Percentiles rank a stretch among this genome's conserved stretches.
Evolutionary conservation across 2,888 invertebrate genomes (phyloP).

Genomic region (Hymenopus coronatus): DNA sequence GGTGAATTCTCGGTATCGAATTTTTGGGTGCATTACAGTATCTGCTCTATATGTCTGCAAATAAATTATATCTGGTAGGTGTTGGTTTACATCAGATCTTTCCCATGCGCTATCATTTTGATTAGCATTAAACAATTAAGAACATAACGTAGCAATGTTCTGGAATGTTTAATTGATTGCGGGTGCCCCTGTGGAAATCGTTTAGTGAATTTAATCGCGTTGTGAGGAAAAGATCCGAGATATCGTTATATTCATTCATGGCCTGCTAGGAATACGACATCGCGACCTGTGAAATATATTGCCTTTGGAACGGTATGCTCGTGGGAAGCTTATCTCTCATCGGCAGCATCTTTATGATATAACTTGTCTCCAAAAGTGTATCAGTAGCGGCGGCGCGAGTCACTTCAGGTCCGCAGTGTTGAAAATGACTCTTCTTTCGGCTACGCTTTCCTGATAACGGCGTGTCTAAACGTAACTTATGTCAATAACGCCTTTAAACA

Average conservation of each 20-base stretch:
- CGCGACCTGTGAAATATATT: neutral
- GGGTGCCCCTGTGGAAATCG: neutral
- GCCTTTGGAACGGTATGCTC: neutral
- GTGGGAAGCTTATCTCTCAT: neutral
- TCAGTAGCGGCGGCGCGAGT: neutral
- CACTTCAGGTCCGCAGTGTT: neutral
- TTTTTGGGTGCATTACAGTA: too few relatives aligned
- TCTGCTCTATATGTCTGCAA: too few relatives aligned
- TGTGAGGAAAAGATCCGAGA: neutral
- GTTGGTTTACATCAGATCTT: too few relatives aligned
- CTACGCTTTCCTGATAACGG: too few relatives aligned
- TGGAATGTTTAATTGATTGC: neutral
- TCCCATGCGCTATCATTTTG: too few relatives aligned
- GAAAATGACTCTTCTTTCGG: neutral
- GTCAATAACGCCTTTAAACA: too few relatives aligned
- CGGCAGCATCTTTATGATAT: slow-evolving; percentile 7
- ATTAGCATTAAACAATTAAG: too few relatives aligned
- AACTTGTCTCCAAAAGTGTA: neutral
- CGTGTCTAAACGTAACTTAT: too few relatives aligned
- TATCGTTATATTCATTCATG: slow-evolving; percentile 7
- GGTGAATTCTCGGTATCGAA: too few relatives aligned
- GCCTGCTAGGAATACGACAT: neutral
- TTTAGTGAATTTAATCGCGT: neutral
- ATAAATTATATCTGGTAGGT: too few relatives aligned
- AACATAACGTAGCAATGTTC: too few relatives aligned